These are phyloP conservation scores for Cygnus buccinator DNA, from an alignment of 2,113 vertebrate genomes.

Conservation along the genomic window DNA sequence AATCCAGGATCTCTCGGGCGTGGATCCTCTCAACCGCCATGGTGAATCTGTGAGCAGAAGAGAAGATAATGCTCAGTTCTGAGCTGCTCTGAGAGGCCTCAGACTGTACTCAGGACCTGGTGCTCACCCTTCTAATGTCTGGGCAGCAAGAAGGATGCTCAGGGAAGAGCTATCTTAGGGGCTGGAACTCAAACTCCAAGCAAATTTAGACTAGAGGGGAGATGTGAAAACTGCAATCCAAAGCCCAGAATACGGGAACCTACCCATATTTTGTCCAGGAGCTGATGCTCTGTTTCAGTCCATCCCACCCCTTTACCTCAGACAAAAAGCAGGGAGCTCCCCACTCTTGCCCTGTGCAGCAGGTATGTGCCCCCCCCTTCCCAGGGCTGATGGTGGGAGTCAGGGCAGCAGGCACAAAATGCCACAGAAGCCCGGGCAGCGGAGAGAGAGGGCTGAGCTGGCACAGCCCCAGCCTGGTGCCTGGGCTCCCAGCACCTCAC, in stretches of 20 bases:
- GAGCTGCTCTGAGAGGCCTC: background rate
- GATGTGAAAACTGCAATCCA: background rate
- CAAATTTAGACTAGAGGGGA: background rate
- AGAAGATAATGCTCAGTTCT: background rate
- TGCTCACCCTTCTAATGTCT: background rate
- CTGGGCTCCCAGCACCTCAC: background rate
- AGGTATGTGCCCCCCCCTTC: background rate
- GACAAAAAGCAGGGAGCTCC: background rate
- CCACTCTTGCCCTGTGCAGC: background rate
- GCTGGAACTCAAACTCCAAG: background rate
- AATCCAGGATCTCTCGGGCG: slow-evolving; percentile 93
- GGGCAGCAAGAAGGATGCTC: background rate
- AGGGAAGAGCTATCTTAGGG: background rate
- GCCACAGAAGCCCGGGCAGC: background rate
- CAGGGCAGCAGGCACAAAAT: background rate
- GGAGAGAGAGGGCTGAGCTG: slow-evolving; percentile 12
- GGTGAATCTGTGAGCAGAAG: slow-evolving; percentile 46
- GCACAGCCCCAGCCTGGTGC: background rate
- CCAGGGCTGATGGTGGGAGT: rapidly evolving
- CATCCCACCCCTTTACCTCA: background rate
- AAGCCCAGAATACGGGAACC: background rate
- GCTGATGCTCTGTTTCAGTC: background rate
- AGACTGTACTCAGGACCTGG: background rate
- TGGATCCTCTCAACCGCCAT: slow-evolving; percentile 92
- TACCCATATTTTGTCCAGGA: background rate